Conservation (phyloP, 2,113 vertebrate genomes). For the Pterocles gutturalis region DNA sequence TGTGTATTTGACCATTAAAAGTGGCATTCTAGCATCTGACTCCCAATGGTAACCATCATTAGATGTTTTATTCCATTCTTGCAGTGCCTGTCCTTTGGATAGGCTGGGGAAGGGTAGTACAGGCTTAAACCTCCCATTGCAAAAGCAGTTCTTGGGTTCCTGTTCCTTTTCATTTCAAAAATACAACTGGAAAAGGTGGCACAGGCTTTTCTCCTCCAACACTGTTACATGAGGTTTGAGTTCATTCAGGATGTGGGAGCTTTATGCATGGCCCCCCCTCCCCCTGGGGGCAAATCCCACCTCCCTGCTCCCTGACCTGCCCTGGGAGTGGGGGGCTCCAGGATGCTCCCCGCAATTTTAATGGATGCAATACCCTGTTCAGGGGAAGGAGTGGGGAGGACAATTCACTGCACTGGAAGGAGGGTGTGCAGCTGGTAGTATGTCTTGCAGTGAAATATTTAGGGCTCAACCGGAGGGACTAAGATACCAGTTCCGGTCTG, state of each 20-base stretch:
- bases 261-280: rapidly evolving
- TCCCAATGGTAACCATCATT: rapidly evolving
- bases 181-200: not conserved
- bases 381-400: not conserved
- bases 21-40: not conserved
- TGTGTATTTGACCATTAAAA: not conserved
- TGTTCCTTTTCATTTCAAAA: not conserved
- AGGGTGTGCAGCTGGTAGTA: not conserved
- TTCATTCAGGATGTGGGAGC: not conserved
- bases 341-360: rapidly evolving
- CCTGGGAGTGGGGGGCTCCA: rapidly evolving
- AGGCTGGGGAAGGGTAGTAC: rapidly evolving
- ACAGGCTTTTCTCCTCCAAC: rapidly evolving
- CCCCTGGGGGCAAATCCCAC: rapidly evolving
- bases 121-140: not conserved
- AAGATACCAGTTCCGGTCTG: not conserved
- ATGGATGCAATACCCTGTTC: rapidly evolving
- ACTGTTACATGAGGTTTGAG: rapidly evolving
- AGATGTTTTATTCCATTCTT: not conserved
- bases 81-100: not conserved
- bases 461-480: not conserved
- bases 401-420: not conserved
- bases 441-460: not conserved
- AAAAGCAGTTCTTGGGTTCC: too few species aligned
- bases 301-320: not conserved